Conservation (phyloP, 1,140 invertebrate genomes). For the Wiebesia pumilae region DNA sequence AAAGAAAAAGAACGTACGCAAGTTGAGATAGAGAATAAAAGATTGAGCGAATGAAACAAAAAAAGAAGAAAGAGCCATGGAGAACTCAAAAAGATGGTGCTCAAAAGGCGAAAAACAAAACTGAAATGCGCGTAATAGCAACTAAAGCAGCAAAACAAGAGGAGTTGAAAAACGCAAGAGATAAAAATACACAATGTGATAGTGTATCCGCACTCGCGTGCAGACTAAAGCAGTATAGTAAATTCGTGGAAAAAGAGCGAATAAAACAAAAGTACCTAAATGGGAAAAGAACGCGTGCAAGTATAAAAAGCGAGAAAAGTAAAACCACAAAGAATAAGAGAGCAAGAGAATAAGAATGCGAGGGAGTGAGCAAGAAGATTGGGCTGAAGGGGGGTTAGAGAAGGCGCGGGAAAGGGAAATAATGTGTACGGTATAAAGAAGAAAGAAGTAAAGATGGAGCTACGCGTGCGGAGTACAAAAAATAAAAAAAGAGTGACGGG, state of each 20-base stretch:
- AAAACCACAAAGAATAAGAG: conserved; percentile 11
- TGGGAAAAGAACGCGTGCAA: conserved; percentile 26
- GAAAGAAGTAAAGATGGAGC: conserved; percentile 8
- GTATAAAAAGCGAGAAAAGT: conserved; percentile 22
- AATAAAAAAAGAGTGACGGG: conserved; percentile 51
- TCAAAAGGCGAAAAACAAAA: not conserved
- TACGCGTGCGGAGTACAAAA: not conserved
- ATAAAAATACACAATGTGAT: conserved; percentile 35
- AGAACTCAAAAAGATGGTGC: not conserved
- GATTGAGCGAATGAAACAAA: conserved; percentile 20
- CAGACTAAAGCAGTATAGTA: not conserved
- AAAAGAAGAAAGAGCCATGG: not conserved
- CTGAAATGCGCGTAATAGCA: conserved; percentile 26
- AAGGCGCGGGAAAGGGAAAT: not conserved
- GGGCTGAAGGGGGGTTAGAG: conserved; percentile 16
- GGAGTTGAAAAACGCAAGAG: not conserved
- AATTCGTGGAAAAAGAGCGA: conserved; percentile 49
- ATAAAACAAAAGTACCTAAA: conserved; percentile 30
- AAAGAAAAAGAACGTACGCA: not conserved
- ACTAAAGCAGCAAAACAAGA: conserved; percentile 3
- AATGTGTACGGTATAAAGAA: conserved; percentile 4
- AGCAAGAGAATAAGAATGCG: not conserved
- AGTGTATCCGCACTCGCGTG: conserved; percentile 11
- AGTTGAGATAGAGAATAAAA: conserved; percentile 18
- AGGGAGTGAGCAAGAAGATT: not conserved